Base-by-base conservation (phyloP, 2,113 vertebrate species). In the Falco punctatus region DNA sequence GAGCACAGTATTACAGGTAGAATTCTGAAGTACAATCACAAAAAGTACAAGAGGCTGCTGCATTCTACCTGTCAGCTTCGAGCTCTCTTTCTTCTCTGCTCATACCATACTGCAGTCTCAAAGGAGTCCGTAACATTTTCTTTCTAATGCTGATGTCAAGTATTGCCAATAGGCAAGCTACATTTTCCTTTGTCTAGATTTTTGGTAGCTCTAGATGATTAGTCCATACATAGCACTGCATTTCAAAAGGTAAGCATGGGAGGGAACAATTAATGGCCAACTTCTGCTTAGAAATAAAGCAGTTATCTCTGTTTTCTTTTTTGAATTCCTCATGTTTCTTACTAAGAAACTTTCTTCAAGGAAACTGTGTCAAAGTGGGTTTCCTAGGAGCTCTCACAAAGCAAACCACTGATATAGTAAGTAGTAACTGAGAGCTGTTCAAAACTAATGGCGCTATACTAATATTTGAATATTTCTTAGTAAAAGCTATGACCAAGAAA, bases 81-180 rank as follows among this genome's bases (percentile, higher is more conserved):
- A 96, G 75, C 88, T 93, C 66, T 86, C 38, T 5, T 21, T 84
- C 88, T 89, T 85, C 54, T 59, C 28, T 81, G 0, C 82, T 79
- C 48, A 23, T 87, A 58, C 21, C 40, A 24, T 86, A n/a, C 23
- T 83, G 49, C 44, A 67, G 35, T 88, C 96, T 96, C 92, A 74
- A 54, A 94, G 88, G 86, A 94, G 52, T 79, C 70, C 11, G 2
- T 91, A 90, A 69, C 55, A 83, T 92, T 92, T 96, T 70, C 64
- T 84, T 92, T 79, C 35, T 74, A 86, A 67, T 78, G 48, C 82
- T 96, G 59, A 64, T 91, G 61, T 90, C 64, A 77, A 6, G 12
- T 70, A 55, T 74, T 94, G 72, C 88, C 92, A 81, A 2, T 83
- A 57, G 59, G 77, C 24, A 81, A 91, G 75, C 28, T 70, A 6